Conservation (phyloP, 1,140 invertebrate genomes). For the Pogonognathellus flavescens region DNA sequence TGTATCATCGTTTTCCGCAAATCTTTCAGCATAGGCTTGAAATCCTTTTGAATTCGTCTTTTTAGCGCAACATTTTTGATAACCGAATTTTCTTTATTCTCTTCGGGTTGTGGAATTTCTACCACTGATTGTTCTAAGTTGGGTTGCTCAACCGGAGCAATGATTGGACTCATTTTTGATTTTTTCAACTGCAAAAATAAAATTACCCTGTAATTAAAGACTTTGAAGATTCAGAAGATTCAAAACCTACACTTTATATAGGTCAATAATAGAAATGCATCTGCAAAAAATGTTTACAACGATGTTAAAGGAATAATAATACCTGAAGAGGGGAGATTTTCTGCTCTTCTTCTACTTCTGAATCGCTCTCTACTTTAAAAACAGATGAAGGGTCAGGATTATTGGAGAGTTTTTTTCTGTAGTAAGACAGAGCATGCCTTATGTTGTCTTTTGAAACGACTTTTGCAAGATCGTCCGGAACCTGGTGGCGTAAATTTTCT, state of each 20-base stretch:
- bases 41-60: neutral
- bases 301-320: no score
- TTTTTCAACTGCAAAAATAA: neutral
- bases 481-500: neutral
- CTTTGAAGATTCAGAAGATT: no score
- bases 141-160: neutral
- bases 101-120: neutral
- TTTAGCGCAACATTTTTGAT: neutral
- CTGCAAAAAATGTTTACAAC: no score
- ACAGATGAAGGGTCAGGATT: neutral
- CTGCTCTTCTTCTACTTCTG: neutral
- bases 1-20: neutral
- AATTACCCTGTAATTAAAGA: no score
- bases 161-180: neutral
- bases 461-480: neutral
- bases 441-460: neutral
- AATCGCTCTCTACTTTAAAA: neutral
- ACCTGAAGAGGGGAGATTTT: neutral
- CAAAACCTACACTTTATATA: no score
- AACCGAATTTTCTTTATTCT: neutral
- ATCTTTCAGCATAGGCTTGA: neutral
- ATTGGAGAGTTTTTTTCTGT: neutral
- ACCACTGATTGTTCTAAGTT: neutral
- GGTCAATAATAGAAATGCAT: neutral
- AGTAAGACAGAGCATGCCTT: neutral